phyloP scores from a whole-genome alignment of 2,888 invertebrate species.

The Acrocyrtus sp. region DNA sequence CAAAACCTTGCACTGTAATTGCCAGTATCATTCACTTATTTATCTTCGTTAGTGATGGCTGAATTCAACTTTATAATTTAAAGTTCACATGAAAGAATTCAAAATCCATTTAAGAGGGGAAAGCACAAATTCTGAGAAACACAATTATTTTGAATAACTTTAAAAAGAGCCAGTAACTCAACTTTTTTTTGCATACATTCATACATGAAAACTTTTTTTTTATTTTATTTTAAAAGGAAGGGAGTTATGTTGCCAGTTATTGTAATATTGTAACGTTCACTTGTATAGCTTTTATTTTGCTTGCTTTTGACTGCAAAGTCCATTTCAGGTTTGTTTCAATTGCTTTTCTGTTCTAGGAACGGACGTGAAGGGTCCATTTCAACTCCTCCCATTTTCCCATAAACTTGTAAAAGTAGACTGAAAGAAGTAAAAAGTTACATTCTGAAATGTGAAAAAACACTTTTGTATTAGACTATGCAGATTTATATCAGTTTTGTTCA shows the following conservation, averaged over 20 bases:
- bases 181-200: background rate
- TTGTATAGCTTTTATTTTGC: background rate
- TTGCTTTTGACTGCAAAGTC: background rate
- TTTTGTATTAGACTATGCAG: slow-evolving; percentile 28
- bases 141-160: no score
- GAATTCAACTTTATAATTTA: no score
- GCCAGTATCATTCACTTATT: no score
- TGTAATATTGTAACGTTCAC: slow-evolving; percentile 1
- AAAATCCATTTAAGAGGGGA: no score
- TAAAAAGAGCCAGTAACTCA: no score
- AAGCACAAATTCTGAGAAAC: no score
- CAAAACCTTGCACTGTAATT: no score
- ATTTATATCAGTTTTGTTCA: slow-evolving; percentile 42
- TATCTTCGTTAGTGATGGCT: no score
- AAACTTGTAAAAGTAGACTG: background rate
- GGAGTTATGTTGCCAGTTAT: background rate
- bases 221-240: background rate
- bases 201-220: background rate
- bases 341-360: background rate
- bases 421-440: slow-evolving; percentile 11
- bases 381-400: slow-evolving; percentile 17
- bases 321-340: background rate
- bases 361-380: slow-evolving; percentile 6
- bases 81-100: no score
- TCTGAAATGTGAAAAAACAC: slow-evolving; percentile 21